These are phyloP conservation scores for Diploptera punctata DNA, from an alignment of 2,888 invertebrate species.

Conservation along the genomic window DNA sequence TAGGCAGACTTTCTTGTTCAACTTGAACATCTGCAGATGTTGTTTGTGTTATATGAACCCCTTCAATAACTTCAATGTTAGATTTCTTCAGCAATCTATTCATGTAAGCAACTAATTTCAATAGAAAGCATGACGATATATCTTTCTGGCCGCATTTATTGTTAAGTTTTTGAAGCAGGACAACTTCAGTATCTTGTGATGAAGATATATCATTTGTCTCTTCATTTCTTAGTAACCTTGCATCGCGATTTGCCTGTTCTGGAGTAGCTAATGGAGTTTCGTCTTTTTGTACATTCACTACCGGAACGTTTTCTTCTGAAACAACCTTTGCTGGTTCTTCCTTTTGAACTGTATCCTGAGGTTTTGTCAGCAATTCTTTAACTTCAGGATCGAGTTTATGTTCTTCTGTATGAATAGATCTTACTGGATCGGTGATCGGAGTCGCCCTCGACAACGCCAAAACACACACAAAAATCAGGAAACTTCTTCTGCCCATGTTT, in stretches of 20 bases:
- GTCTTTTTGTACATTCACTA: not conserved
- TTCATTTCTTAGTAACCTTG: not conserved
- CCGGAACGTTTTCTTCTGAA: too few relatives aligned
- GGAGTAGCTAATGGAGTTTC: not conserved
- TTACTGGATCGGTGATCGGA: not conserved
- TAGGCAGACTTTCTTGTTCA: conserved; percentile 55
- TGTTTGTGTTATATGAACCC: conserved; percentile 76
- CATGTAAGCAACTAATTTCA: conserved; percentile 82
- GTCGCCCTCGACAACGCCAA: not conserved
- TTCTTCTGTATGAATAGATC: not conserved
- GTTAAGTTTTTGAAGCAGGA: conserved; percentile 75
- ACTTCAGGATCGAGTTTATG: not conserved
- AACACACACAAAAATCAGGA: not conserved
- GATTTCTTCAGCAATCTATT: conserved; percentile 82
- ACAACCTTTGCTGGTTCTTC: not conserved
- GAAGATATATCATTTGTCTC: too few relatives aligned
- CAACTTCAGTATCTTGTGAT: conserved; percentile 62
- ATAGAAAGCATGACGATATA: conserved; percentile 81
- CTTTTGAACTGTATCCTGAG: not conserved
- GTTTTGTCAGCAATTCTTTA: not conserved
- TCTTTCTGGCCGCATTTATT: conserved; percentile 79
- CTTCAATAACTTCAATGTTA: conserved; percentile 76
- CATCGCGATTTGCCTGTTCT: not conserved
- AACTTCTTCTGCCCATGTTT: too few relatives aligned
- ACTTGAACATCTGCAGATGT: conserved; percentile 48